Base-by-base conservation (phyloP, 2,888 invertebrate genomes). In the Diadromus collaris region DNA sequence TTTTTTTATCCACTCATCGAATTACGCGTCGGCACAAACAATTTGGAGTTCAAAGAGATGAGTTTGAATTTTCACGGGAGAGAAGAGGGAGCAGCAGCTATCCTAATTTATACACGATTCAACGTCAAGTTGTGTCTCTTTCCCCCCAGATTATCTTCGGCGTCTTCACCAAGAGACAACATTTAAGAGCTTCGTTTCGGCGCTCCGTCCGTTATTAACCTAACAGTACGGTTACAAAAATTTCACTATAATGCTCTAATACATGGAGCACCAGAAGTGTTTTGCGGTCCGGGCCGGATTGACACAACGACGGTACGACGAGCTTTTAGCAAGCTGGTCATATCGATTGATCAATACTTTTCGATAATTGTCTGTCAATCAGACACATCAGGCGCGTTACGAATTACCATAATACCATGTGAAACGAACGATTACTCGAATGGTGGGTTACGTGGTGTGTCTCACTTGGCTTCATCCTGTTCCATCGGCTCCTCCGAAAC, bases 401-500 rank as follows among this genome's bases (percentile, higher is more conserved):
- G 48, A 27, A 19, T 56, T 69, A 21, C 32, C n/a, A 58, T 24
- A 46, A 16, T 32, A 48, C 44, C 56, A 72, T 29, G 38, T 32
- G 56, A 75, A 71, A 68, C 41, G 58, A 72, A 76, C 69, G 69
- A 78, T 78, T 72, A 60, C 61, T 61, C 71, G 46, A 69, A 73
- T 73, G 76, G 69, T 70, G 4, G 6, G 19, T 10, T 19, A 6
- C 32, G 21, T 24, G 24, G 27, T 61, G 46, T 48, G 24, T 68
- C 93, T 94, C 94, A 95, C 93, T 95, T 95, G 88, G 92, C 93
- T 90, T 96, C 96, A 91, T 96, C 96, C 91, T 96, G 95, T 90
- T 96, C 96, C 96, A 96, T 96, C 68, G 96, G 96, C 92, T 96
- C 96, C 88, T 95, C 95, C 78, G 95, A 94, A 89, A 93, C 94